Evolutionary conservation across 2,888 invertebrate species (phyloP), one percentile per base, ranked within the genome.

Genomic region (Sacculina carcini): DNA sequence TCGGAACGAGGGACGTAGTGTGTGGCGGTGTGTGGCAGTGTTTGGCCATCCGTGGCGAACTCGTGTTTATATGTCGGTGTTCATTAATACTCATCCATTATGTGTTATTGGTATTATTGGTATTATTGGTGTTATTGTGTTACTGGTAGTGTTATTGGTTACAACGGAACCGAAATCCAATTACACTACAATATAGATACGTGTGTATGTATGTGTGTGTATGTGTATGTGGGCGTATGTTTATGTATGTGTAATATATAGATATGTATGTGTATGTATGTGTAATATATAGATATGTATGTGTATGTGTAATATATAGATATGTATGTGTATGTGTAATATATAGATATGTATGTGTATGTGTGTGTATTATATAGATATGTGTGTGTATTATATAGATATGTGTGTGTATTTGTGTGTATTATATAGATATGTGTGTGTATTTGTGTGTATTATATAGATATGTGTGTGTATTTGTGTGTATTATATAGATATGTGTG

Each of bases 251-350:
- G n/a, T n/a, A 39, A n/a, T 16, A 39, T 44, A 21, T 14, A 16
- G 23, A 6, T 9, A n/a, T 9, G 39, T 29, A 9, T 40, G 36
- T 21, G 10, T 34, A 26, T 1, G 9, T 19, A 26, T 49, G 32
- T 21, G 23, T 49, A 12, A n/a, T 19, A 6, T n/a, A n/a, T 34
- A 44, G 16, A 44, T 34, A n/a, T 34, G 34, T 34, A n/a, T 34
- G 34, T 48, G 34, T 32, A 23, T 48, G 34, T 48, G 50, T 39
- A 40, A n/a, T n/a, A n/a, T n/a, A n/a, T 50, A 40, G 16, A 29
- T 50, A 29, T 40, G 23, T 10, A 14, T 26, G 26, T 14, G 14
- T 5, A 21, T 7, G 9, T 7, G 21, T 9, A 7, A n/a, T 44
- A 21, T 44, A 21, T 16, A n/a, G 21, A 7, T 21, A 40, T 44